Evolutionary conservation across 2,888 invertebrate species (phyloP), one percentile per base, ranked within the genome.

Genomic region (Prenolepis imparis): DNA sequence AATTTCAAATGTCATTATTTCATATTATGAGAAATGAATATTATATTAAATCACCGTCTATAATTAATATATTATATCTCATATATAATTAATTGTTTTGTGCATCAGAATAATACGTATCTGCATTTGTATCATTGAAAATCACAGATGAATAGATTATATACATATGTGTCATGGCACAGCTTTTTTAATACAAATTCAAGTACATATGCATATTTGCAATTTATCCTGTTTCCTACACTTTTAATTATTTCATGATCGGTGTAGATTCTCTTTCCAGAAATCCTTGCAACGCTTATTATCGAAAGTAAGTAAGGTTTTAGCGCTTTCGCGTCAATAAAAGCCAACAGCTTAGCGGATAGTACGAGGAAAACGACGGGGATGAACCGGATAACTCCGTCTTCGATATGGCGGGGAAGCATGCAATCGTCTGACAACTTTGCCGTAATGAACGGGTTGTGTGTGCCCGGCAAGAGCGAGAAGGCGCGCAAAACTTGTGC

Each of bases 371-470:
- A 70, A 63, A 83, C 73, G 67, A 41, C 61, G 39, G 24, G 75
- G 75, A 75, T 75, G 52, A 67, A n/a, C 24, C 52, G 67, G 52
- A 75, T 52, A 67, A 67, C 52, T 77, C 52, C 68, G 77, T 36
- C 24, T 15, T 15, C 61, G 36, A 61, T 78, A 86, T 86, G 24
- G 82, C 68, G 64, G 28, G 32, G 21, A 64, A 82, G 41, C 84
- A 86, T 85, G 90, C 82, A 63, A 90, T 81, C 84, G 77, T 77
- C 86, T 85, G 84, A 86, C 86, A 86, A 91, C 88, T 89, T 88
- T 90, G 88, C 84, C 77, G 83, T 90, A 85, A 89, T 83, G 85
- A 84, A 88, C 74, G 86, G 68, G 44, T 66, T 28, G 28, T 77
- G 68, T 28, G 68, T 28, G 24, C n/a, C n/a, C 18, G 15, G 39